phyloP scores from a whole-genome alignment of 1,140 invertebrate genomes.

The Calosoma granatense region DNA sequence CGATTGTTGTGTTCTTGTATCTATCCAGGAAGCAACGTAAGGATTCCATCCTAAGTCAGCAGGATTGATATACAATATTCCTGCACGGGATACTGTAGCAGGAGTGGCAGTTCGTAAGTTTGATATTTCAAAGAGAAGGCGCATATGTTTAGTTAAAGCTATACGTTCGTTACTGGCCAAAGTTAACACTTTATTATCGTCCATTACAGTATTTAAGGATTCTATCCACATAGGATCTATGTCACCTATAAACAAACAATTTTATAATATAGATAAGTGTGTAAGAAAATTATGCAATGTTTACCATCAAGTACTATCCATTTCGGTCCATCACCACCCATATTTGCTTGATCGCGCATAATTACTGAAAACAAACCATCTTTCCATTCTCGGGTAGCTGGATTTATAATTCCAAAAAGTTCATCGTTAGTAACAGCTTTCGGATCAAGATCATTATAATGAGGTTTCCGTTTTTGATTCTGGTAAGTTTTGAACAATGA shows the following conservation, averaged over 20 bases:
- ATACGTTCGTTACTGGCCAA: conserved; percentile 92
- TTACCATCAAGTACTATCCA: conserved; percentile 91
- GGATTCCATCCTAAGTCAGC: conserved; percentile 96
- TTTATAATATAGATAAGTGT: neutral
- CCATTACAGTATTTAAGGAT: conserved; percentile 81
- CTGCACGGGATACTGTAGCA: conserved; percentile 88
- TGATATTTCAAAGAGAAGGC: conserved; percentile 90
- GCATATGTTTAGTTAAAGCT: conserved; percentile 80
- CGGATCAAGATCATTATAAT: conserved; percentile 84
- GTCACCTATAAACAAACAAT: conserved; percentile 38
- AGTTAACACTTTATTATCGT: conserved; percentile 80
- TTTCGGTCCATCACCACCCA: conserved; percentile 75
- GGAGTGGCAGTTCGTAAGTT: conserved; percentile 87
- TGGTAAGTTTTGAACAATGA: conserved; percentile 74
- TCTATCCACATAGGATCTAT: conserved; percentile 98
- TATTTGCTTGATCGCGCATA: conserved; percentile 87
- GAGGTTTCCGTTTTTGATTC: conserved; percentile 66
- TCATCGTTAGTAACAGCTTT: conserved; percentile 95
- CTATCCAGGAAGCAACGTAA: conserved; percentile 80
- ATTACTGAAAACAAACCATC: conserved; percentile 88
- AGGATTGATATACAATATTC: conserved; percentile 84
- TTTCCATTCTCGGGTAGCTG: conserved; percentile 92
- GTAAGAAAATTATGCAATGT: neutral
- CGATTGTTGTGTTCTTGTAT: conserved; percentile 56
- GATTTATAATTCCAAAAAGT: conserved; percentile 91